phyloP scores from a whole-genome alignment of 1,140 invertebrate genomes.

The Leptonema lineaticorne region DNA sequence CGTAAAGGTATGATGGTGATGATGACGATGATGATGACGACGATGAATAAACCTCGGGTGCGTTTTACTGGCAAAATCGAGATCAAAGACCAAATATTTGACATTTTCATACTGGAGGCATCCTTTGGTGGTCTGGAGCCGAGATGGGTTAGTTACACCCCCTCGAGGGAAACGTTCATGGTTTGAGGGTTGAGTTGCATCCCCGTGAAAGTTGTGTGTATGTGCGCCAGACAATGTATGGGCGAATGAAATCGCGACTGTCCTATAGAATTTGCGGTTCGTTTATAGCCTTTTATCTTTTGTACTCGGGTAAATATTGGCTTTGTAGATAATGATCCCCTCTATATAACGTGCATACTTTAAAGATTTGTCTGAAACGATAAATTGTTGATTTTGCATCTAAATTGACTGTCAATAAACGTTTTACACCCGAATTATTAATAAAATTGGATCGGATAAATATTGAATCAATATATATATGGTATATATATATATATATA shows the following conservation, averaged over 20 bases:
- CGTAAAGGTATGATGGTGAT: not conserved
- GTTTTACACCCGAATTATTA: no score
- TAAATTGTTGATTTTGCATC: not conserved
- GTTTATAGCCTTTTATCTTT: constrained; percentile 39
- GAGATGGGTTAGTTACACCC: not conserved
- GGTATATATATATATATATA: no score
- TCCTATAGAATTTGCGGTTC: constrained; percentile 37
- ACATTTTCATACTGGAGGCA: constrained; percentile 39
- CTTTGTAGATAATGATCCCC: constrained; percentile 28
- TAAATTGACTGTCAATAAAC: no score
- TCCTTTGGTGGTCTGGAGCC: constrained; percentile 29
- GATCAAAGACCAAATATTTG: constrained; percentile 42
- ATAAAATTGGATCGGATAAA: no score
- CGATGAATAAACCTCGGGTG: no score
- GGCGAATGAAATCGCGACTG: constrained; percentile 24
- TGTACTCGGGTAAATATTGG: constrained; percentile 27
- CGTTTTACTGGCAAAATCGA: constrained; percentile 12
- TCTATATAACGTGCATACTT: not conserved
- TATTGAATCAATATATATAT: no score
- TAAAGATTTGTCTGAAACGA: not conserved
- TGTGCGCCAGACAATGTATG: constrained; percentile 8
- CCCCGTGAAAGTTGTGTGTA: constrained; percentile 4
- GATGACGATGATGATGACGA: not conserved
- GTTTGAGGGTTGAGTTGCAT: not conserved
- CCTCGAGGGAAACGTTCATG: not conserved